Evolutionary conservation across 2,113 vertebrate species (phyloP), one percentile per base, ranked within the genome.

Genomic region (Grus americana): DNA sequence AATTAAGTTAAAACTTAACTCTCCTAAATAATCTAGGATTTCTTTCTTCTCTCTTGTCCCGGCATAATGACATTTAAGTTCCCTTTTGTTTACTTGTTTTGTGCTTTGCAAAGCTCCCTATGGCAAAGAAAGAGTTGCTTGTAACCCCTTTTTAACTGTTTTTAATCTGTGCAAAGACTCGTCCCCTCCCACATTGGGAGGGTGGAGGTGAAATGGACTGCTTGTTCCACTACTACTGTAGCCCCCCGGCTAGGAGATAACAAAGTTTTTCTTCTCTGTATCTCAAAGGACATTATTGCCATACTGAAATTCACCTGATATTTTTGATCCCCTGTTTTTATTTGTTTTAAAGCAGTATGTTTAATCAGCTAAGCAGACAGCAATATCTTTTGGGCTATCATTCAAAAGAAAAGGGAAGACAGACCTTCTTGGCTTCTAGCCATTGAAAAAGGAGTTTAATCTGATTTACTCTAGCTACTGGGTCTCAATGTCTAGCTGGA

Each of bases 381-480:
- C 86, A 84, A 79, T 84, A 89, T 49, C 38, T 16, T 89, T 72
- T 79, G 29, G 22, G 30, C 68, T 78, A 34, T 70, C 38, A 47
- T 86, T 91, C 54, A 55, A 61, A 75, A 58, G 10, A 61, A 75
- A 90, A 57, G 32, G 17, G 50, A 79, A 73, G 27, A 73, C 12
- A 85, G 59, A 91, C 50, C 55, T 92, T n/a, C n/a, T 90, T 97
- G 81, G 87, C 85, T 97, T 86, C 81, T 58, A 80, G 81, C 91
- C 85, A 82, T 59, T 47, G 80, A 79, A 89, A 88, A 90, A 85
- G 88, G 66, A 75, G 76, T 86, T 97, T 97, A 97, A 97, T 98
- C 95, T 88, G 93, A 97, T 96, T 97, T 97, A 85, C 90, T 93
- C 76, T 74, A 86, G 88, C 85, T 89, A 59, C 63, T 91, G 82